Evolutionary conservation across 2,888 invertebrate species (phyloP).

Genomic region (Alcis repandata): DNA sequence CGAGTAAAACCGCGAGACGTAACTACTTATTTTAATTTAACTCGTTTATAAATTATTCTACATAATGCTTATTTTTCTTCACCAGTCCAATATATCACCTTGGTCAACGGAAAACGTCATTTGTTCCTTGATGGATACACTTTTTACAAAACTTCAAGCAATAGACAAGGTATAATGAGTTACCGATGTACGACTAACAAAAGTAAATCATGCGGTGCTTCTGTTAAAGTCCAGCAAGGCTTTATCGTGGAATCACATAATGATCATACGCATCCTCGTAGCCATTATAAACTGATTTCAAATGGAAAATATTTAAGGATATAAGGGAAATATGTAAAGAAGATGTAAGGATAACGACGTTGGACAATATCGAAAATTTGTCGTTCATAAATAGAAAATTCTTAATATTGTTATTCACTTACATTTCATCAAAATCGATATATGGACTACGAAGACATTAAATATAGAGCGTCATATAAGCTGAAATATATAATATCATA

Average conservation of each 20-base stretch:
- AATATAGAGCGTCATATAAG: too few species aligned
- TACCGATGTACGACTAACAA: slow-evolving; percentile 4
- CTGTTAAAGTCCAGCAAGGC: not conserved
- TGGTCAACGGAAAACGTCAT: slow-evolving; percentile 4
- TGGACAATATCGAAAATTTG: too few species aligned
- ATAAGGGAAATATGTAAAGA: not conserved
- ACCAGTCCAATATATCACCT: slow-evolving; percentile 12
- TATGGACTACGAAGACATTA: too few species aligned
- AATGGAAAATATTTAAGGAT: slow-evolving; percentile 8
- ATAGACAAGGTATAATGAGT: not conserved
- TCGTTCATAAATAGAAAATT: too few species aligned
- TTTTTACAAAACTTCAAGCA: slow-evolving; percentile 3
- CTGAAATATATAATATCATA: too few species aligned
- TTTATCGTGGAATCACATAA: not conserved
- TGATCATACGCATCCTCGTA: slow-evolving; percentile 8
- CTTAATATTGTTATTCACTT: too few species aligned
- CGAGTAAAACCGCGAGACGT: too few species aligned
- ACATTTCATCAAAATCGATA: too few species aligned
- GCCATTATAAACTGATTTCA: not conserved
- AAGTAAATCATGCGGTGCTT: not conserved
- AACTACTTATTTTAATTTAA: too few species aligned
- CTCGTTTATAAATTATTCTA: slow-evolving; percentile 1
- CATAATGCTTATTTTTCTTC: not conserved
- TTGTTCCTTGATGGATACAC: slow-evolving; percentile 15
- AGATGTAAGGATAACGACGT: not conserved